Percentiles rank a stretch among this genome's conserved stretches.
These are phyloP conservation scores for Muntiacus reevesi DNA, from an alignment of 2,113 vertebrate species.

Conservation along the genomic window DNA sequence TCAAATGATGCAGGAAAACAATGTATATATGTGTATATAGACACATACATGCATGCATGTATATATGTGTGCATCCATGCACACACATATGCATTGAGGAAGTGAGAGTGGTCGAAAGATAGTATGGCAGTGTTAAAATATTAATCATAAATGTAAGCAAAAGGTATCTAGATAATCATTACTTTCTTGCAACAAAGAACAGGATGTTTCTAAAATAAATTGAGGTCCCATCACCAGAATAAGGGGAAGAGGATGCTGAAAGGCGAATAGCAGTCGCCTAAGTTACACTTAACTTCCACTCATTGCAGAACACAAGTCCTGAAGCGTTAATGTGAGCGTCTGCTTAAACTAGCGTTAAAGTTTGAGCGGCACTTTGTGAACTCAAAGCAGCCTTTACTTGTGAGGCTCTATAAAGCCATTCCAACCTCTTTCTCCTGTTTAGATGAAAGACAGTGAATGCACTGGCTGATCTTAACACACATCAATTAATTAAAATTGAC, in stretches of 20 bases:
- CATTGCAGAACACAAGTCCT: neutral
- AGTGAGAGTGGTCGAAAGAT: neutral
- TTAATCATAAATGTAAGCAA: neutral
- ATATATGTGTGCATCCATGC: neutral
- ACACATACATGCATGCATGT: accelerated
- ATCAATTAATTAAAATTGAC: constrained; percentile 75
- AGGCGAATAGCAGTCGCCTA: neutral
- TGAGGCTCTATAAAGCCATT: neutral
- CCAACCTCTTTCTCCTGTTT: constrained; percentile 35
- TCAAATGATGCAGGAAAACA: neutral
- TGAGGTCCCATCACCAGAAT: neutral
- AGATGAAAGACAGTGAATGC: constrained; percentile 65
- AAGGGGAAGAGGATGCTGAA: neutral
- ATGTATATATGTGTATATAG: neutral
- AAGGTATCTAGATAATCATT: neutral
- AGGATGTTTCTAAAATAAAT: neutral
- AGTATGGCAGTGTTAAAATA: neutral
- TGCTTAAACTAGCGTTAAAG: constrained; percentile 1
- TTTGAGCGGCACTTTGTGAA: neutral
- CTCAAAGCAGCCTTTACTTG: neutral
- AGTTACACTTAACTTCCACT: neutral
- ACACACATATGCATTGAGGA: too few relatives aligned
- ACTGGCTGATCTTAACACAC: constrained; percentile 71
- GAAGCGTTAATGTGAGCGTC: neutral
- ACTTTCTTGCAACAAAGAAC: neutral